These are phyloP conservation scores for Macrotrachela quadricornifera DNA, from an alignment of 1,140 invertebrate species.

Conservation along the genomic window DNA sequence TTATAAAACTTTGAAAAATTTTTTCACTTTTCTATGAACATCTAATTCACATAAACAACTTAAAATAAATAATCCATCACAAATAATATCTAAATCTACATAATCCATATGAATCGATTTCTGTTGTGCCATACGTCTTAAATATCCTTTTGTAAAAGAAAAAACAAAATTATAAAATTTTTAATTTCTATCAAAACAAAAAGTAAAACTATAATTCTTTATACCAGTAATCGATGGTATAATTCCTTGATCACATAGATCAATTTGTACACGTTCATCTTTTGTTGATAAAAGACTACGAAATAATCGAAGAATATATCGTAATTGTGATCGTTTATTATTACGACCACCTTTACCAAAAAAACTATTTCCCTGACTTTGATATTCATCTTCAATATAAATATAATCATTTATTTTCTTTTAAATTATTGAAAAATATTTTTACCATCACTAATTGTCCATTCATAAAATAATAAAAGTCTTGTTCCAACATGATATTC, in stretches of 20 bases:
- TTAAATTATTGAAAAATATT: not conserved
- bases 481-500: constrained; percentile 25
- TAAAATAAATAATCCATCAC: constrained; percentile 26
- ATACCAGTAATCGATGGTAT: constrained; percentile 17
- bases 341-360: constrained; percentile 26
- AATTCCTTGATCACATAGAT: constrained; percentile 26
- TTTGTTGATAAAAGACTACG: constrained; percentile 24
- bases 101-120: not conserved
- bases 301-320: constrained; percentile 23
- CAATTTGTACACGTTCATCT: constrained; percentile 20
- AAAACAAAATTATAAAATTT: too few species aligned
- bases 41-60: constrained; percentile 27
- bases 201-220: too few species aligned
- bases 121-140: not conserved
- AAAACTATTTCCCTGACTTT: constrained; percentile 30
- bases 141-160: too few species aligned
- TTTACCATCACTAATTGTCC: constrained; percentile 12
- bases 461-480: constrained; percentile 25
- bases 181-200: too few species aligned
- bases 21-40: constrained; percentile 24
- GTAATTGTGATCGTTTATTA: constrained; percentile 28
- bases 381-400: constrained; percentile 20
- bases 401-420: not conserved
- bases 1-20: not conserved
- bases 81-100: constrained; percentile 29